A percentile compares a stretch with the other conserved stretches of the same genome.
These are phyloP conservation scores for Thaumetopoea pityocampa DNA, from an alignment of 1,140 invertebrate species.

Conservation along the genomic window DNA sequence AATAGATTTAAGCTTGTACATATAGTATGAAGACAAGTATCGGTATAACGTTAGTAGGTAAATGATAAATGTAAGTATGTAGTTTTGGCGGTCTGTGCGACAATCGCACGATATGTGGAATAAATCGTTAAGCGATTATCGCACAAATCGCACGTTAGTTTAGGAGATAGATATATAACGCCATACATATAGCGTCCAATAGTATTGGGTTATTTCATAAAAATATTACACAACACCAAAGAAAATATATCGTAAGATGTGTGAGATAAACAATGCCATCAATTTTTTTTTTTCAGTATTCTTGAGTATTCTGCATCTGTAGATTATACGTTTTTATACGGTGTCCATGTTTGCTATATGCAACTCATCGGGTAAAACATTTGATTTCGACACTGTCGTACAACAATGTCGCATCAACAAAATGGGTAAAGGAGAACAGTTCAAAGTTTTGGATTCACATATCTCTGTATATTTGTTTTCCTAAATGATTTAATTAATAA, in stretches of 20 bases:
- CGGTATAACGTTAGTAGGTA: slow-evolving; percentile 14
- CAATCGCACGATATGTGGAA: slow-evolving; percentile 8
- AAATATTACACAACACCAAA: slow-evolving; percentile 71
- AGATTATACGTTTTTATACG: slow-evolving; percentile 31
- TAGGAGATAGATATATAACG: slow-evolving; percentile 43
- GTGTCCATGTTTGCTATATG: too few relatives aligned
- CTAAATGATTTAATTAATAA: too few relatives aligned
- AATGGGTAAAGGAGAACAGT: too few relatives aligned
- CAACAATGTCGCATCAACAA: too few relatives aligned
- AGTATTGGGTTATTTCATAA: slow-evolving; percentile 49
- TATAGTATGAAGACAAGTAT: slow-evolving; percentile 35
- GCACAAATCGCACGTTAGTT: slow-evolving; percentile 23
- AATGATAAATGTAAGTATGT: slow-evolving; percentile 15
- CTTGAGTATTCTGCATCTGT: slow-evolving; percentile 58
- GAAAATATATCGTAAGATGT: slow-evolving; percentile 59
- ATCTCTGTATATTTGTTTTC: too few relatives aligned
- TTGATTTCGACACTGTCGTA: too few relatives aligned
- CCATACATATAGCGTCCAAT: slow-evolving; percentile 65
- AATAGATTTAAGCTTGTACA: slow-evolving; percentile 54
- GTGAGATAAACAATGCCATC: slow-evolving; percentile 56
- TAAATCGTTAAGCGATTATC: slow-evolving; percentile 10
- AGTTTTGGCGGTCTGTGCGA: slow-evolving; percentile 13
- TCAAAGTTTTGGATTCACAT: too few relatives aligned
- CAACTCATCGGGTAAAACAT: too few relatives aligned
- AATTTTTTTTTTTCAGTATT: slow-evolving; percentile 66